Evolutionary conservation across 1,140 invertebrate species (phyloP).

Genomic region (Diprion similis): DNA sequence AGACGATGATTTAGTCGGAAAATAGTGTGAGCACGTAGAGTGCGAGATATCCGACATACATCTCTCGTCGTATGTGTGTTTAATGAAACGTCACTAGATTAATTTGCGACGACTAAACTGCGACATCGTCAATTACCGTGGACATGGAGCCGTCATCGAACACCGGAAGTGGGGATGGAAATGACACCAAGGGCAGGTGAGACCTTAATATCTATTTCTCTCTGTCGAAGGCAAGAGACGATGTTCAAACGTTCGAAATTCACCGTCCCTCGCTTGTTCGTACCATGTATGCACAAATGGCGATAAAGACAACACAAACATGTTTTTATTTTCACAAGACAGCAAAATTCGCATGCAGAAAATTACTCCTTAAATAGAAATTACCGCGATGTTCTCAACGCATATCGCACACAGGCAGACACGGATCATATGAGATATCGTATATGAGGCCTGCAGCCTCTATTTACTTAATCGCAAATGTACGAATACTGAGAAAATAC

Average conservation of each 20-base stretch:
- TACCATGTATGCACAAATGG: background rate
- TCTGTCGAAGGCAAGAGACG: background rate
- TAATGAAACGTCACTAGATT: background rate
- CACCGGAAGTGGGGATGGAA: slow-evolving; percentile 31
- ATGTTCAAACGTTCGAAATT: background rate
- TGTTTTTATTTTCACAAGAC: too few species aligned
- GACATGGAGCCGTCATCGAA: slow-evolving; percentile 39
- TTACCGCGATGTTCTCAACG: too few species aligned
- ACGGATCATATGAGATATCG: too few species aligned
- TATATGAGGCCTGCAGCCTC: background rate
- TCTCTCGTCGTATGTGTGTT: background rate
- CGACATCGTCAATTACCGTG: background rate
- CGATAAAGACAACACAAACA: background rate
- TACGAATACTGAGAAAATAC: background rate
- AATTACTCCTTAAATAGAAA: too few species aligned
- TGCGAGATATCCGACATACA: too few species aligned
- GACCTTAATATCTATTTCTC: background rate
- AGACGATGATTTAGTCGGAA: background rate
- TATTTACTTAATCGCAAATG: background rate
- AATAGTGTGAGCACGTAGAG: too few species aligned
- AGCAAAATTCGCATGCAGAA: too few species aligned
- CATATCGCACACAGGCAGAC: too few species aligned
- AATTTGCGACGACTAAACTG: background rate
- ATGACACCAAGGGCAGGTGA: slow-evolving; percentile 45
- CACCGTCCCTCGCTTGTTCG: background rate